These are phyloP conservation scores for Seriola dumerili DNA, from an alignment of 2,113 vertebrate species.

Conservation along the genomic window DNA sequence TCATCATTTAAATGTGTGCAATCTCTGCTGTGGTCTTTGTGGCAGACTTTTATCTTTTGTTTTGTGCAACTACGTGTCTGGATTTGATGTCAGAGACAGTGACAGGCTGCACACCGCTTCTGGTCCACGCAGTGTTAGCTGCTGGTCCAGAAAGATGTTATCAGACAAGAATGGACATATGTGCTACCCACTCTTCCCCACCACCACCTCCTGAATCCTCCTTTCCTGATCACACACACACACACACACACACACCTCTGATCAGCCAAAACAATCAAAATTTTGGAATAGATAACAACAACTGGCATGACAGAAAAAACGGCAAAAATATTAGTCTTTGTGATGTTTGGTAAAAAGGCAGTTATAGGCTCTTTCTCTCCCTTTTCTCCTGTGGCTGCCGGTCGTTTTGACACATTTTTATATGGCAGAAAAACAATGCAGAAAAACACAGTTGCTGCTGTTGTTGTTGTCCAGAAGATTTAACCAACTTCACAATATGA, in stretches of 20 bases:
- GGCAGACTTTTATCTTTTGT: background rate
- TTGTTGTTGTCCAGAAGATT: constrained; percentile 14
- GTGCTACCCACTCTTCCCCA: background rate
- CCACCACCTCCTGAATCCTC: background rate
- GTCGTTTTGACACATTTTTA: background rate
- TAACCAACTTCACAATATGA: constrained; percentile 1
- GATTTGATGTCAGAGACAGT: background rate
- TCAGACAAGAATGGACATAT: background rate
- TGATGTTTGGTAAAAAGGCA: background rate
- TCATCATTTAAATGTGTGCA: background rate
- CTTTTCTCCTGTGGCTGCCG: background rate
- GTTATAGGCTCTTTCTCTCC: background rate
- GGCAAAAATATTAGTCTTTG: background rate
- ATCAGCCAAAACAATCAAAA: too few species aligned
- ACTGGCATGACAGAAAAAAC: background rate
- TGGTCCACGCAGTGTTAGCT: background rate
- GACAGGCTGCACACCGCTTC: too few species aligned
- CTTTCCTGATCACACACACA: too few species aligned
- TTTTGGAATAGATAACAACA: too few species aligned
- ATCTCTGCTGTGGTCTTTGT: background rate
- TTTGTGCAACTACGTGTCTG: background rate
- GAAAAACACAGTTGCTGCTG: background rate
- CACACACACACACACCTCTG: too few species aligned
- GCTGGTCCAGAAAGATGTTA: background rate
- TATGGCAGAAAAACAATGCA: background rate